Evolutionary conservation across 2,113 vertebrate species (phyloP).

Genomic region (Rhizomys pruinosus): DNA sequence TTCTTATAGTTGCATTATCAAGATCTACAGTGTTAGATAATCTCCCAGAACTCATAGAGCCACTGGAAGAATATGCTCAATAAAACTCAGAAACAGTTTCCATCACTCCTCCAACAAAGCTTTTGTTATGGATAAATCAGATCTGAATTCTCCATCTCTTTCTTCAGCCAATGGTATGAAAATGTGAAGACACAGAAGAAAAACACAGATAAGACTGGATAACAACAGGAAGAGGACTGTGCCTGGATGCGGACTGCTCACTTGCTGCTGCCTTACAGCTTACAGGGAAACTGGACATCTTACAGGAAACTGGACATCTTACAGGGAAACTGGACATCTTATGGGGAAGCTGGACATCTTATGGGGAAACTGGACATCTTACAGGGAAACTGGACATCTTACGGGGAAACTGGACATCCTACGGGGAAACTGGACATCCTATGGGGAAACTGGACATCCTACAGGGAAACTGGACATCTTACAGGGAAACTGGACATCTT

Average conservation of each 20-base stretch:
- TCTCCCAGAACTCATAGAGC: neutral
- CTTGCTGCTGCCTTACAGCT: neutral
- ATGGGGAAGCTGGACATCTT: too few relatives aligned
- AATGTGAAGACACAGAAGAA: neutral
- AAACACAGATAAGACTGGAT: neutral
- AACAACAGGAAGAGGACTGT: neutral
- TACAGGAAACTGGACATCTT: neutral
- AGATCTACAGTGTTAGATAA: fast-evolving
- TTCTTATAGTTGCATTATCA: neutral
- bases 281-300: too few relatives aligned
- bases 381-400: too few relatives aligned
- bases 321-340: neutral
- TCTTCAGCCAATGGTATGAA: neutral
- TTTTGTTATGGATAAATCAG: neutral
- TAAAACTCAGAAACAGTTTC: neutral
- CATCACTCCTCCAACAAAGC: neutral
- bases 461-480: neutral
- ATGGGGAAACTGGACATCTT: too few relatives aligned
- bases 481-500: too few relatives aligned
- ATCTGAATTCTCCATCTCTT: neutral
- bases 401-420: too few relatives aligned
- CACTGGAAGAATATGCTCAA: neutral
- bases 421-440: too few relatives aligned
- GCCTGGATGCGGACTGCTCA: too few relatives aligned
- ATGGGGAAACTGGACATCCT: too few relatives aligned